Conservation (phyloP, 2,113 vertebrate species). For the Beaufortia kweichowensis region DNA sequence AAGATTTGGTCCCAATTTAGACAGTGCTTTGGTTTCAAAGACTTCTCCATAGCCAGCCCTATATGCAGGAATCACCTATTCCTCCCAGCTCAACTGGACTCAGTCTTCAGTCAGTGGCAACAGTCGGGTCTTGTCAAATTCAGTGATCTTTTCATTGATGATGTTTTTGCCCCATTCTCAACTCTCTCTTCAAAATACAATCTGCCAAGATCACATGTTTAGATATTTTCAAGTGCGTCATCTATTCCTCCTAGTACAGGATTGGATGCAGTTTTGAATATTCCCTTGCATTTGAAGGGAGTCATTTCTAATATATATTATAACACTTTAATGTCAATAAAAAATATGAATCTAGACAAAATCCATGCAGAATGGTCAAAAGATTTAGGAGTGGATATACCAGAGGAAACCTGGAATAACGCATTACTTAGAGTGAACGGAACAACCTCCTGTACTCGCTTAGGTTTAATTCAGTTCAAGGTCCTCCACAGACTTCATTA, state of each 20-base stretch:
- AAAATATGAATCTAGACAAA: constrained; percentile 1
- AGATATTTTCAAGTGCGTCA: not conserved
- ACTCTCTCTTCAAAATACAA: not conserved
- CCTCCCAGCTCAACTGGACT: not conserved
- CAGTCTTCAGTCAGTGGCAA: constrained; percentile 5
- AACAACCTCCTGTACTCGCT: not conserved
- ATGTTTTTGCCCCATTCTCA: not conserved
- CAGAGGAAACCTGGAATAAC: not conserved
- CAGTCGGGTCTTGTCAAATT: not conserved
- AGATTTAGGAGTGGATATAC: not conserved
- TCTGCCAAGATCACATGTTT: not conserved
- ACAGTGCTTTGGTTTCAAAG: constrained; percentile 1
- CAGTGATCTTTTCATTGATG: not conserved
- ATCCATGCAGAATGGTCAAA: not conserved
- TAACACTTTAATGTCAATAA: not conserved
- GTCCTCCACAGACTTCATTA: not conserved
- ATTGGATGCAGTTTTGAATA: not conserved
- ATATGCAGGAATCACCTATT: constrained; percentile 15
- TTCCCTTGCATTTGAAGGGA: not conserved
- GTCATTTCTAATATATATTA: too few species aligned
- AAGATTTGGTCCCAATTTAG: constrained; percentile 12
- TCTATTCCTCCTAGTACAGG: too few species aligned
- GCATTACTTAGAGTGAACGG: not conserved
- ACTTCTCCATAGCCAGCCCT: not conserved
- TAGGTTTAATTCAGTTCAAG: too few species aligned